These are phyloP conservation scores for Porites lobata DNA, from an alignment of 92 coral and sea anemone genomes.

Conservation along the genomic window DNA sequence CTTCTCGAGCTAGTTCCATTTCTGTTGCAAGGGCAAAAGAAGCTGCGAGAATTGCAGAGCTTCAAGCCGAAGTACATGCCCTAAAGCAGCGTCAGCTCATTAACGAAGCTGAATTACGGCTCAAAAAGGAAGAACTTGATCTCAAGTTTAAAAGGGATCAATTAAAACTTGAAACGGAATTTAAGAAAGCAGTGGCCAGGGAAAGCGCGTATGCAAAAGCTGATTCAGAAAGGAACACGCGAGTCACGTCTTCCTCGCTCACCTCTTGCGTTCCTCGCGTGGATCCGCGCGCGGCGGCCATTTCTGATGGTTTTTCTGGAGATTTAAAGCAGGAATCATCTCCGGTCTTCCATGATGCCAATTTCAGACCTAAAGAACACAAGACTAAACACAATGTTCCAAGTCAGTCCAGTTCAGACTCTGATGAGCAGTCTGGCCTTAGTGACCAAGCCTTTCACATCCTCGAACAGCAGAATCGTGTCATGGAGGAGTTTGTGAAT, in stretches of 20 bases:
- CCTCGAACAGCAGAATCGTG: not conserved
- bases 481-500: constrained; percentile 14
- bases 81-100: not conserved
- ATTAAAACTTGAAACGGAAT: constrained; percentile 1
- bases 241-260: not conserved
- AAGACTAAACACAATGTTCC: too few relatives aligned
- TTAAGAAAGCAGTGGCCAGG: constrained; percentile 13
- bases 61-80: not conserved
- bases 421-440: too few relatives aligned
- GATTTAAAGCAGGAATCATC: not conserved
- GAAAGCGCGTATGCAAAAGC: constrained; percentile 20
- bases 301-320: not conserved
- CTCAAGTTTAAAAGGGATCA: not conserved
- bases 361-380: too few relatives aligned
- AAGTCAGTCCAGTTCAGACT: too few relatives aligned
- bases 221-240: not conserved
- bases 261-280: not conserved
- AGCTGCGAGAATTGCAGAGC: not conserved
- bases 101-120: not conserved
- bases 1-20: not conserved
- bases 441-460: too few relatives aligned
- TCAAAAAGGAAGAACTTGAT: not conserved
- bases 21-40: not conserved
- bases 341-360: too few relatives aligned
- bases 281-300: not conserved